phyloP scores from a whole-genome alignment of 1,140 invertebrate species.

The Zaprionus lachaisei region DNA sequence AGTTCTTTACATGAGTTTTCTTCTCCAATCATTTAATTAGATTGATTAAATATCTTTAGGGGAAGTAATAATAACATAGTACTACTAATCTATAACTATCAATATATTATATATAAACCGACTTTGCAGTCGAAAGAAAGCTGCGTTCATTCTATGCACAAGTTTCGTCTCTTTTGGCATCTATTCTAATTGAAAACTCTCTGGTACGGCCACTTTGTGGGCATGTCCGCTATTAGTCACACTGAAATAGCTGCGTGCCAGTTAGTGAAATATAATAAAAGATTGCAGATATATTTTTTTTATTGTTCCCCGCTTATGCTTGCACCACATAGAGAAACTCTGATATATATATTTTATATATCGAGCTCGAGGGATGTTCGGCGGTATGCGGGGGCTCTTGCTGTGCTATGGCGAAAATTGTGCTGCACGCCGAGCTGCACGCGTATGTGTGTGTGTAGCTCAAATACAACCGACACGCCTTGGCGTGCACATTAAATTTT shows the following conservation, averaged over 20 bases:
- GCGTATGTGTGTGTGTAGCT: conserved; percentile 13
- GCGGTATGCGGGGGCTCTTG: not conserved
- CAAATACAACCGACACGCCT: conserved; percentile 52
- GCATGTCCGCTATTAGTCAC: conserved; percentile 5
- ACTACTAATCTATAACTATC: too few relatives aligned
- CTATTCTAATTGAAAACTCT: conserved; percentile 5
- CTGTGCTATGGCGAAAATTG: conserved; percentile 19
- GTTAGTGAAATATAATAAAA: conserved; percentile 19
- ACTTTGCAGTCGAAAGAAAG: not conserved
- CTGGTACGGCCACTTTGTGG: conserved; percentile 10
- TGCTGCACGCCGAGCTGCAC: conserved; percentile 9
- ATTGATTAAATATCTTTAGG: too few relatives aligned
- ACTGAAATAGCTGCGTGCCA: conserved; percentile 24
- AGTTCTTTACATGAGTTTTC: too few relatives aligned
- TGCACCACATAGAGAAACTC: conserved; percentile 9
- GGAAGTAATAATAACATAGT: too few relatives aligned
- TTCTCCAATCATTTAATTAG: too few relatives aligned
- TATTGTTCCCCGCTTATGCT: not conserved
- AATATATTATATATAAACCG: not conserved
- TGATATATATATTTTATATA: not conserved
- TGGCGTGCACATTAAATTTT: conserved; percentile 60
- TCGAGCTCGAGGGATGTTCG: not conserved
- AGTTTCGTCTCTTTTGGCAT: not conserved
- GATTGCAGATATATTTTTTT: conserved; percentile 2
- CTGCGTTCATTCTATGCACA: not conserved